Base-by-base conservation (phyloP, 2,888 invertebrate genomes). In the Autographa pulchrina region DNA sequence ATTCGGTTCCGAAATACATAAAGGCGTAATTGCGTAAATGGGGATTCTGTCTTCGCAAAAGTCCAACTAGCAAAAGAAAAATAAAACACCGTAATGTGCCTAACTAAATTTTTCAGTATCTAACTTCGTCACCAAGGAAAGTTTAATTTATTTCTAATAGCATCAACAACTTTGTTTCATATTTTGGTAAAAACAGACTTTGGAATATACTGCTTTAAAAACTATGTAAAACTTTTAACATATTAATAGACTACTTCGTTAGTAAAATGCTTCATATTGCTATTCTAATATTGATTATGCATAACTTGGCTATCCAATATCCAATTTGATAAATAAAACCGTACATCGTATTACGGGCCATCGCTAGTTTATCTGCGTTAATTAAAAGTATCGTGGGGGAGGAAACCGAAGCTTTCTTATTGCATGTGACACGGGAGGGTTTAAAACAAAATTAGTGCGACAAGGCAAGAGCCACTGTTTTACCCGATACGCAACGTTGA, bases 351-450 rank as follows among this genome's bases (percentile, higher is more conserved):
- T 20, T 56, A 54, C 54, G 13, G 18, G 25, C 48, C 25, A 56
- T 56, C 54, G 54, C 54, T 54, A 54, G 18, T 54, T 56, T 56
- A 56, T 56, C 54, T 56, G 54, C 54, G 54, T 56, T 56, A 56
- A 56, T 56, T 56, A 56, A 56, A 56, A 56, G 54, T 56, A 56
- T 56, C 54, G 54, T 54, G 54, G 18, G 54, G 54, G 54, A 56
- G 54, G 18, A 56, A 56, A 56, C 25, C 54, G 54, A 56, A 56
- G 13, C 54, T 56, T 56, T 56, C 54, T 56, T 56, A 56, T 56
- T 56, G 25, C 54, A 56, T 56, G 54, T 56, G 54, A 56, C 54
- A 56, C 54, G 20, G 54, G 54, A 56, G 54, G 54, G 54, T 56
- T 56, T 56, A 56, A 56, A 56, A 56, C 20, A 56, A 56, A 56